These are phyloP conservation scores for Hoplodrina blanda DNA, from an alignment of 2,888 invertebrate species.

Conservation along the genomic window DNA sequence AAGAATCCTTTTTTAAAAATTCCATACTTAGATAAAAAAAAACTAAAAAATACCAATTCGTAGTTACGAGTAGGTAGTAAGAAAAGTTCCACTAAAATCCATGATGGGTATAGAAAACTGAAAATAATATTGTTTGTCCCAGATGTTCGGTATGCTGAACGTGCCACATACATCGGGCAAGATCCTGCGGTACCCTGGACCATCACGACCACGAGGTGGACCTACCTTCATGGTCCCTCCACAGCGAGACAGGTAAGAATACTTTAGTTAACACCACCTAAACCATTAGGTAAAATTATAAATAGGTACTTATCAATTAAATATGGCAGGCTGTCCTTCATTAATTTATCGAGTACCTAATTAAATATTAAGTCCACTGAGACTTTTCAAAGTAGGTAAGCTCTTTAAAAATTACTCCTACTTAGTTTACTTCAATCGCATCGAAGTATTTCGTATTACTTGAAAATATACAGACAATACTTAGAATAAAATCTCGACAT, in stretches of 20 bases:
- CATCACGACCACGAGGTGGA: conserved; percentile 78
- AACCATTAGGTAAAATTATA: no score
- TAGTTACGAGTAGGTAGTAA: no score
- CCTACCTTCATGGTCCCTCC: conserved; percentile 86
- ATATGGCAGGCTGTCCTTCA: conserved; percentile 8
- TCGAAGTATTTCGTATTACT: not conserved
- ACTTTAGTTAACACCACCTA: no score
- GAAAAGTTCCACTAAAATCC: no score
- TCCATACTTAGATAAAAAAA: no score
- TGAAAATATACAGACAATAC: conserved; percentile 5
- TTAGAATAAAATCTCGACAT: not conserved
- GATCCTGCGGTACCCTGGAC: conserved; percentile 85
- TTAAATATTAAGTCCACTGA: conserved; percentile 20
- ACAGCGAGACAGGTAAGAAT: conserved; percentile 81
- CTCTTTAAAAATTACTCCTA: conserved; percentile 26
- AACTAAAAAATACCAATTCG: no score
- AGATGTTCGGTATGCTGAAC: conserved; percentile 88
- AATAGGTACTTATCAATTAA: conserved; percentile 6
- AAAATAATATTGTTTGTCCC: conserved; percentile 51
- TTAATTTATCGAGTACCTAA: conserved; percentile 34
- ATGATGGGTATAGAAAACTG: no score
- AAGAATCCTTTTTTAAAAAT: no score
- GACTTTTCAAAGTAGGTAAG: conserved; percentile 12
- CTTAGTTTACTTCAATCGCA: not conserved
- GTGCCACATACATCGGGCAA: conserved; percentile 85